These are phyloP conservation scores for Lophius piscatorius DNA, from an alignment of 2,113 vertebrate species.

Conservation along the genomic window DNA sequence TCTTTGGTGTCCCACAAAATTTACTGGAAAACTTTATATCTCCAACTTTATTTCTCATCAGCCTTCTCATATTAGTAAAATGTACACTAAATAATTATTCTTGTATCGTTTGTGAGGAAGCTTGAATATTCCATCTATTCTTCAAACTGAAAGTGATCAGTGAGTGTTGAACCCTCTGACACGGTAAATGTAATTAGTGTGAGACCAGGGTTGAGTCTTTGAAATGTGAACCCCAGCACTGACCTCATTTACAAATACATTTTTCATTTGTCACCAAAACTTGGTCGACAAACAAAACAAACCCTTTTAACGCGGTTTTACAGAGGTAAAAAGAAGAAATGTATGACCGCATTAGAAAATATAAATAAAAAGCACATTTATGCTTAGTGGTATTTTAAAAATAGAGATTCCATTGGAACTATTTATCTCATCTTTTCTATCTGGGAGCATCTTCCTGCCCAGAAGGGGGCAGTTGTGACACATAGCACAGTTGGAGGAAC, in stretches of 20 bases:
- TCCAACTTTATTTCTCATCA: slow-evolving; percentile 13
- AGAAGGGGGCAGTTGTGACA: slow-evolving; percentile 74
- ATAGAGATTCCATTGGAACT: background rate
- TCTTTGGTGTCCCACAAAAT: slow-evolving; percentile 10
- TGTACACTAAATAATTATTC: too few species aligned
- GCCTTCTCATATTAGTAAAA: slow-evolving; percentile 8
- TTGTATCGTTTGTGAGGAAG: too few species aligned
- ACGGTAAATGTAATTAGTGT: slow-evolving; percentile 36
- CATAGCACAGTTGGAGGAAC: slow-evolving; percentile 17
- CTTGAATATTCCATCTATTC: background rate
- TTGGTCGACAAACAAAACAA: too few species aligned
- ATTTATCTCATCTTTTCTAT: background rate
- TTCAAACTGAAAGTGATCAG: too few species aligned
- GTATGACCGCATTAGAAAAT: background rate
- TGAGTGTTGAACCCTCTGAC: too few species aligned
- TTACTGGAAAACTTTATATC: background rate
- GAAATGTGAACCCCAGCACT: slow-evolving; percentile 31
- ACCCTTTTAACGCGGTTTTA: too few species aligned
- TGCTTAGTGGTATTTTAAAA: background rate
- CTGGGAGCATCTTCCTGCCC: slow-evolving; percentile 36
- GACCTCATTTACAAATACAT: slow-evolving; percentile 40
- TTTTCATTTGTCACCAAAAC: slow-evolving; percentile 35
- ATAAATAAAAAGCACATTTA: too few species aligned
- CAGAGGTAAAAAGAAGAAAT: too few species aligned
- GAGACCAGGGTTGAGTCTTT: slow-evolving; percentile 33